Conservation (phyloP, 2,888 invertebrate genomes). For the Andrena dorsata region DNA sequence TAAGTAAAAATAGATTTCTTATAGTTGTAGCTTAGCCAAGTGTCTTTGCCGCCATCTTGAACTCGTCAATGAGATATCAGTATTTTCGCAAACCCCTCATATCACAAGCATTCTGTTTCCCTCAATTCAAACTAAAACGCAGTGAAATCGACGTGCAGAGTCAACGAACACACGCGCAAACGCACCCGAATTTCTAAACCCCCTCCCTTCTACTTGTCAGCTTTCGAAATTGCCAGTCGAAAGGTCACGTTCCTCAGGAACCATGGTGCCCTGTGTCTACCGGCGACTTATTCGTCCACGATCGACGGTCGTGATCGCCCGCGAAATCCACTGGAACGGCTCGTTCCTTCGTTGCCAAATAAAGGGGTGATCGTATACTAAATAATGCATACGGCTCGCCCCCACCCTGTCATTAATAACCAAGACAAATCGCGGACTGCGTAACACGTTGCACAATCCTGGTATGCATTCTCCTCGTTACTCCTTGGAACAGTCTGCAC, state of each 20-base stretch:
- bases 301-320: slow-evolving; percentile 17
- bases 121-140: too few relatives aligned
- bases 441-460: slow-evolving; percentile 68
- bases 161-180: neutral
- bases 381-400: slow-evolving; percentile 43
- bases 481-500: slow-evolving; percentile 44
- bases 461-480: slow-evolving; percentile 64
- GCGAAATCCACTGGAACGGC: slow-evolving; percentile 9
- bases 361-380: slow-evolving; percentile 57
- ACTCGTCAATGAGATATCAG: too few relatives aligned
- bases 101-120: too few relatives aligned
- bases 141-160: too few relatives aligned
- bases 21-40: too few relatives aligned
- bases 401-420: slow-evolving; percentile 58
- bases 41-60: too few relatives aligned
- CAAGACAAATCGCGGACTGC: slow-evolving; percentile 60
- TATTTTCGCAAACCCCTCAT: too few relatives aligned
- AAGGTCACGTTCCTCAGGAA: slow-evolving; percentile 3
- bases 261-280: neutral
- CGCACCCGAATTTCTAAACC: neutral
- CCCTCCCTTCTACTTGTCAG: neutral
- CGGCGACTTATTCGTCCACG: neutral
- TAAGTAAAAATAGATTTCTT: too few relatives aligned
- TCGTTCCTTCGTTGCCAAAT: slow-evolving; percentile 39
- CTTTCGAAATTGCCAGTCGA: neutral